Conservation (phyloP, 2,888 invertebrate species). For the Trichogramma evanescens region DNA sequence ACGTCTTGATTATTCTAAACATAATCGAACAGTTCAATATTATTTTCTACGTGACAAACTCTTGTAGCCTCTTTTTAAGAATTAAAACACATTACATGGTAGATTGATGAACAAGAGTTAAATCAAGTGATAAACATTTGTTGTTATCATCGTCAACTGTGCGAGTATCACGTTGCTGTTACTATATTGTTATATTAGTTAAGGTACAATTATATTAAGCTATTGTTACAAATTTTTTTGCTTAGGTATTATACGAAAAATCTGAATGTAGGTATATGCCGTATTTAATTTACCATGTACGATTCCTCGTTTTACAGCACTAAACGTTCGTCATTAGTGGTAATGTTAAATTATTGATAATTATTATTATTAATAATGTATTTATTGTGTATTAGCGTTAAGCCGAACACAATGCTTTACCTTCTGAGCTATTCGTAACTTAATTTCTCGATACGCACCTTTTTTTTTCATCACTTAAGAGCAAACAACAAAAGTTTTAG, state of each 20-base stretch:
- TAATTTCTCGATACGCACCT: too few species aligned
- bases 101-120: conserved; percentile 17
- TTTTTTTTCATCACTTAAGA: too few species aligned
- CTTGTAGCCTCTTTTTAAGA: conserved; percentile 4
- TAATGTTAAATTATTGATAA: too few species aligned
- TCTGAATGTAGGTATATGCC: background rate
- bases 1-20: conserved; percentile 6
- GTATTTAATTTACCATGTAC: background rate
- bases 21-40: conserved; percentile 5
- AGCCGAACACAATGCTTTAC: too few species aligned
- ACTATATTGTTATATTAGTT: conserved; percentile 21
- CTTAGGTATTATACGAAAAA: background rate
- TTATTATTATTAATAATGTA: too few species aligned
- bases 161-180: conserved; percentile 27
- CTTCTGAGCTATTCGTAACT: too few species aligned
- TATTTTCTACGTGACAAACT: conserved; percentile 16
- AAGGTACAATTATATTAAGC: conserved; percentile 15
- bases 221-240: background rate
- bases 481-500: too few species aligned
- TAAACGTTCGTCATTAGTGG: background rate
- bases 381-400: too few species aligned
- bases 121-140: conserved; percentile 12
- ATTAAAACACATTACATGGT: conserved; percentile 9
- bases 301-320: conserved; percentile 13
- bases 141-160: conserved; percentile 25